These are phyloP conservation scores for Thecophora atra DNA, from an alignment of 2,888 invertebrate genomes.

Conservation along the genomic window DNA sequence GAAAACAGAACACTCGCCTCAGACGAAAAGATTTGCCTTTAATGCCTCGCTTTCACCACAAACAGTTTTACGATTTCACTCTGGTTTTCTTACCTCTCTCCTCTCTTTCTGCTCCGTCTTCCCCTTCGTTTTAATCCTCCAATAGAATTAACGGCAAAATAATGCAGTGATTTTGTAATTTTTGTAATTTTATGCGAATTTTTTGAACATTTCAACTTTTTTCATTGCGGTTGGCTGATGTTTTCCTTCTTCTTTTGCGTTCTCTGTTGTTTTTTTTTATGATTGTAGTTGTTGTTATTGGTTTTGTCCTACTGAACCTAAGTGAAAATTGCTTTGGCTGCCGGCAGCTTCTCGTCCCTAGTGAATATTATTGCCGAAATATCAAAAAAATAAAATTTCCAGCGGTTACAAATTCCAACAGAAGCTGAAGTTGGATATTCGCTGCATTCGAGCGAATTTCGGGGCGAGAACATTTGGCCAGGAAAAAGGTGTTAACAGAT, in stretches of 20 bases:
- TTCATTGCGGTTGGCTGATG: not conserved
- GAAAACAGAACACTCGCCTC: too few species aligned
- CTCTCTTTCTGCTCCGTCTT: not conserved
- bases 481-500: slow-evolving; percentile 3
- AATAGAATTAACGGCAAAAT: slow-evolving; percentile 33
- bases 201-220: not conserved
- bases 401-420: slow-evolving; percentile 2
- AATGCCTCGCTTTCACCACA: slow-evolving; percentile 29
- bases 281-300: not conserved
- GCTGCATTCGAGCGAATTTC: not conserved
- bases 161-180: slow-evolving; percentile 46
- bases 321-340: too few species aligned
- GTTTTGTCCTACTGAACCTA: not conserved
- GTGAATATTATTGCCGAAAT: too few species aligned
- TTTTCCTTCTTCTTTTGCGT: too few species aligned
- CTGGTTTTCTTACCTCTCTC: not conserved
- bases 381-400: not conserved
- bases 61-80: slow-evolving; percentile 27
- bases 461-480: slow-evolving; percentile 3
- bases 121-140: not conserved
- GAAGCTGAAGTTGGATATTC: not conserved
- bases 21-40: slow-evolving; percentile 4
- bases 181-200: slow-evolving; percentile 27
- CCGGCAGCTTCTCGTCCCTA: too few species aligned
- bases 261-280: too few species aligned